Evolutionary conservation across 2,113 vertebrate genomes (phyloP), one percentile per base, ranked within the genome.

Genomic region (Microtus ochrogaster): DNA sequence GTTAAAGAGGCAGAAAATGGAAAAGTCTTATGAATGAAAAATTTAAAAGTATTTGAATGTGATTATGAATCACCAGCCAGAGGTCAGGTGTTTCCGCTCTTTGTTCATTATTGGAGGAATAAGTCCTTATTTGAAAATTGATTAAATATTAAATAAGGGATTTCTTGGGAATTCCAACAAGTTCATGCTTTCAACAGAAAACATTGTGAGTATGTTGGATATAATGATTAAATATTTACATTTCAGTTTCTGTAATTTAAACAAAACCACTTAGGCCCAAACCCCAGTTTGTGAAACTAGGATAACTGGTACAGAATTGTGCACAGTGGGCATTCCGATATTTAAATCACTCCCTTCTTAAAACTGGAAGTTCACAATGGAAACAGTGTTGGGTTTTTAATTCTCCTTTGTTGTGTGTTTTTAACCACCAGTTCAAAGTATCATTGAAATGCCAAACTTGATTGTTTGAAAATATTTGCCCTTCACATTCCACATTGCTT

Each of bases 391-490:
- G 88, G 16, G 5, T 28, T 17, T 49, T 82, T 90, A 73, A 41
- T 88, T 89, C 55, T 39, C 2, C 26, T 91, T 79, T 58, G 13
- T 95, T 90, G n/a, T 66, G 17, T 93, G n/a, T 97, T 98, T 96
- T 94, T 55, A 83, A n/a, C 17, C 16, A 58, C 85, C 78, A 74
- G n/a, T 88, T 95, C 79, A 89, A 70, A 94, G 88, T 95, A 81
- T 90, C 77, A 65, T 82, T 96, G 90, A 97, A 96, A 95, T 96
- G 81, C 28, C 78, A 91, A 68, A 83, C 77, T 92, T 90, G 49
- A 41, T 92, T 95, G n/a, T 88, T 95, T 95, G 94, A 93, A 96
- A 95, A 92, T 94, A 72, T 47, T 84, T 97, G 70, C 49, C 61
- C 86, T 94, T 96, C 19, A 76, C 49, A 86, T 84, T 95, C 84